Percentiles rank a stretch among this genome's conserved stretches.
phyloP scores from a whole-genome alignment of 2,113 vertebrate species.

The Mesembrinibis cayennensis region DNA sequence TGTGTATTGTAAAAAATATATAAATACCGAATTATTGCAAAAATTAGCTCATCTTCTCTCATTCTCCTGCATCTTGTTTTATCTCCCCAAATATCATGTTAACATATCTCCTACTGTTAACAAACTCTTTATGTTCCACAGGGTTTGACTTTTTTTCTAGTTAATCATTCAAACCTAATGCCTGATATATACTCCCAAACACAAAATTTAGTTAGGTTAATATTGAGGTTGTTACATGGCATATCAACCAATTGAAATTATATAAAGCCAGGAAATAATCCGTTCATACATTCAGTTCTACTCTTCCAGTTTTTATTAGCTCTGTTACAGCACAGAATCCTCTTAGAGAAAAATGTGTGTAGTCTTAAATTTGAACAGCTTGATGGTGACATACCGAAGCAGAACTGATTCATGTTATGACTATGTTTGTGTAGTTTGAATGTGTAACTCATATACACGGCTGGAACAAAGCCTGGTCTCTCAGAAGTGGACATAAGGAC shows the following conservation, averaged over 20 bases:
- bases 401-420: neutral
- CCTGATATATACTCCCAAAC: neutral
- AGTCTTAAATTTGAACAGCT: neutral
- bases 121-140: neutral
- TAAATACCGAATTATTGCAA: neutral
- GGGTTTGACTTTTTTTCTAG: neutral
- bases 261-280: neutral
- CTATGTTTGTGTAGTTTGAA: neutral
- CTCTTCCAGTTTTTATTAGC: neutral
- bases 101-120: neutral
- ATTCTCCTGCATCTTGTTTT: neutral
- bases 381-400: neutral
- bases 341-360: neutral
- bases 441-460: neutral
- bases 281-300: neutral
- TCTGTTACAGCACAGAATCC: neutral
- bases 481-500: neutral
- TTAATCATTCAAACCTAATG: neutral
- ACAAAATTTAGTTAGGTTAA: neutral
- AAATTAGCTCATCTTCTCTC: neutral
- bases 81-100: neutral
- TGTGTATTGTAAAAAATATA: neutral
- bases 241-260: neutral
- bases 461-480: neutral
- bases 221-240: neutral